A percentile compares a stretch with the other conserved stretches of the same genome.
Evolutionary conservation across 2,888 invertebrate genomes (phyloP).

Genomic region (Drosophila histrio): DNA sequence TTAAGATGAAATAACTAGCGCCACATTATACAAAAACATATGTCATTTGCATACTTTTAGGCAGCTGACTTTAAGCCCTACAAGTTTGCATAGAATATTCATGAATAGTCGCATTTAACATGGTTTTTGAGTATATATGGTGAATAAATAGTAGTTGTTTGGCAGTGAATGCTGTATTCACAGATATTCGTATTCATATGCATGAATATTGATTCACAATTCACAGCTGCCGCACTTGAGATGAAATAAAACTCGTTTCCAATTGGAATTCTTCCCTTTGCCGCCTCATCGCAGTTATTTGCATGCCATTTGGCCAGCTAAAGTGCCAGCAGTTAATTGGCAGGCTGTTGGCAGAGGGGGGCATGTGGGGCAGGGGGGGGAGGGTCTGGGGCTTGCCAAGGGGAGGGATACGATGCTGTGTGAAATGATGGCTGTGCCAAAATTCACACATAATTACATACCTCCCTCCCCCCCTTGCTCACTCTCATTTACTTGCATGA

Average conservation of each 20-base stretch:
- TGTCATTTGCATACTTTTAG: no score
- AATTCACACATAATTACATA: conserved; percentile 75
- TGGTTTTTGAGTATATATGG: neutral
- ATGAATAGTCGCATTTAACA: neutral
- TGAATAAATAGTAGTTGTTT: neutral
- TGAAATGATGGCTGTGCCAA: conserved; percentile 58
- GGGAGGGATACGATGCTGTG: conserved; percentile 1
- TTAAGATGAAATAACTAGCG: neutral
- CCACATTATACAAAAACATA: no score
- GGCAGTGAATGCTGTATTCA: neutral
- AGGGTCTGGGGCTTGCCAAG: neutral
- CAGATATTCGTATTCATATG: neutral
- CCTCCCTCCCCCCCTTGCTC: neutral
- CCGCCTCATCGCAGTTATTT: conserved; percentile 23
- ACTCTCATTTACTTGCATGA: conserved; percentile 43
- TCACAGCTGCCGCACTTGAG: neutral
- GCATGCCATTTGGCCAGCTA: conserved; percentile 35
- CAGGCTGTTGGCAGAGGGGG: no score
- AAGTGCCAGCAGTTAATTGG: conserved; percentile 7
- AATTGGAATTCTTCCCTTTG: neutral
- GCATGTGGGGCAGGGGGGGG: neutral
- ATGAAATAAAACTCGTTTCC: conserved; percentile 27
- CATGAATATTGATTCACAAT: conserved; percentile 17
- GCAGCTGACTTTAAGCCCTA: neutral
- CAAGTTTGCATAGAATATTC: no score